Percentiles rank a stretch among this genome's conserved stretches.
Conservation (phyloP, 2,888 invertebrate species). For the Altica lythri region DNA sequence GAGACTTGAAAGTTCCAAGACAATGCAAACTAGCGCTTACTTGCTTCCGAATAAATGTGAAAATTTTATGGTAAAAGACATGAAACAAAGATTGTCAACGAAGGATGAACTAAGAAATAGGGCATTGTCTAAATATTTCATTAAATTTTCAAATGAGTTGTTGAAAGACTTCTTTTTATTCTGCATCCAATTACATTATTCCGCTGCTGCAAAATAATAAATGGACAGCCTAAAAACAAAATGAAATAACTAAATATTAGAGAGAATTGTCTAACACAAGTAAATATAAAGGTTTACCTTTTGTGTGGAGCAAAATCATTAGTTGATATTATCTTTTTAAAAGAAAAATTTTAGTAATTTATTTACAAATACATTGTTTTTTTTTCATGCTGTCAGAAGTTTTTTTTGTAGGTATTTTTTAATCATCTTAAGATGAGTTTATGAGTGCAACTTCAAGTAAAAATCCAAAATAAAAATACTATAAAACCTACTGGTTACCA, state of each 20-base stretch:
- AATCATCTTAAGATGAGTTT: too few species aligned
- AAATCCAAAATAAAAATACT: too few species aligned
- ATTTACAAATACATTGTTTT: too few species aligned
- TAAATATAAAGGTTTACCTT: too few species aligned
- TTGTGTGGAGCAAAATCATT: too few species aligned
- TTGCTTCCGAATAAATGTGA: constrained; percentile 6
- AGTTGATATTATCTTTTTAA: too few species aligned
- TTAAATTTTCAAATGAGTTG: constrained; percentile 3
- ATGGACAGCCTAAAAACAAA: neutral
- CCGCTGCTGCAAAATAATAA: neutral
- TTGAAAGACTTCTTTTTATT: neutral
- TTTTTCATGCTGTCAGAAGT: too few species aligned
- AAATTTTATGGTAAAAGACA: constrained; percentile 1
- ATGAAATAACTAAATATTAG: neutral
- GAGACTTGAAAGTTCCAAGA: constrained; percentile 17
- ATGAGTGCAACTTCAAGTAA: too few species aligned
- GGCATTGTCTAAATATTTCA: constrained; percentile 6
- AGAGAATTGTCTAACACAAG: too few species aligned
- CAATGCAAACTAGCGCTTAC: constrained; percentile 16
- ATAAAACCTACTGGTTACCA: too few species aligned
- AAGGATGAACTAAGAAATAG: constrained; percentile 5
- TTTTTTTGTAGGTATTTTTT: too few species aligned
- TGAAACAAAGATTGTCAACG: constrained; percentile 6
- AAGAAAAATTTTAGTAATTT: too few species aligned
- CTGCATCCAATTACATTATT: neutral